phyloP scores from a whole-genome alignment of 35 echinoderm and acorn worm species.

The Chiridota heheva region DNA sequence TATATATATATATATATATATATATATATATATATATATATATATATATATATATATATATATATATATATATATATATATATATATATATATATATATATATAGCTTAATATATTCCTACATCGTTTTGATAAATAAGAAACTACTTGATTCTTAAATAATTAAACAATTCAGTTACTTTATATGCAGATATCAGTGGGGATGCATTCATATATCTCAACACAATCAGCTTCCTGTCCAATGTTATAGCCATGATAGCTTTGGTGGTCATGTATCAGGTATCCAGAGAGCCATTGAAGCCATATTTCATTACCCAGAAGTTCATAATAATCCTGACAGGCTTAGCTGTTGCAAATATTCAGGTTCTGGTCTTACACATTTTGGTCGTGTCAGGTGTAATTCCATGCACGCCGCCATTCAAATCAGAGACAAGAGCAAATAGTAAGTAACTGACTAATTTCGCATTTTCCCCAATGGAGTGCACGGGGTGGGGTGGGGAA shows the following conservation, averaged over 20 bases:
- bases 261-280: slow-evolving; percentile 41
- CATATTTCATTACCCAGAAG: slow-evolving; percentile 50
- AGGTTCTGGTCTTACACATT: slow-evolving; percentile 52
- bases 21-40: too few species aligned
- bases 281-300: slow-evolving; percentile 33
- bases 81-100: too few species aligned
- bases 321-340: slow-evolving; percentile 39
- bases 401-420: slow-evolving; percentile 47
- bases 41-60: too few species aligned
- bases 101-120: too few species aligned
- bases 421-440: slow-evolving; percentile 32
- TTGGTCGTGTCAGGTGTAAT: slow-evolving; percentile 35
- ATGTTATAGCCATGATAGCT: slow-evolving; percentile 31
- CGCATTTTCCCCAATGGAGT: too few species aligned
- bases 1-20: too few species aligned
- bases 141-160: too few species aligned
- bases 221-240: slow-evolving; percentile 27
- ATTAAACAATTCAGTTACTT: too few species aligned
- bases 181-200: too few species aligned
- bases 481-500: too few species aligned
- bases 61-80: too few species aligned
- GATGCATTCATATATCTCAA: slow-evolving; percentile 67
- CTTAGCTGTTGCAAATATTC: slow-evolving; percentile 51
- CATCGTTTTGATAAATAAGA: too few species aligned
- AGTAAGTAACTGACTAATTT: slow-evolving; percentile 26